These are phyloP conservation scores for Scrobipalpa costella DNA, from an alignment of 2,888 invertebrate species.

Conservation along the genomic window DNA sequence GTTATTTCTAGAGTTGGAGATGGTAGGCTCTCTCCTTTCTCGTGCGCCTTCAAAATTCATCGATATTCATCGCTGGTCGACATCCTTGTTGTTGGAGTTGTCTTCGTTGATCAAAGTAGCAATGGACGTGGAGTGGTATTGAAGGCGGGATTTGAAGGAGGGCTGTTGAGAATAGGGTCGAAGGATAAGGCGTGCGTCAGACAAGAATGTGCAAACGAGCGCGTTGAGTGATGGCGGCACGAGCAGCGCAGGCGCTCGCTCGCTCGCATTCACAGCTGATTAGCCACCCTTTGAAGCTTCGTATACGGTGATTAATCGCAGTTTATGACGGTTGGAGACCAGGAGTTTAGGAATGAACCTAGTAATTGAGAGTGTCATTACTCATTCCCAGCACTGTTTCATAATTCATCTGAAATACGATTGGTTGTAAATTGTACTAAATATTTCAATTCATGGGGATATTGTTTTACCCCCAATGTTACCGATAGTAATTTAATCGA, in stretches of 20 bases:
- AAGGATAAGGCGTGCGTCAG: slow-evolving; percentile 57
- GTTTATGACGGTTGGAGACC: slow-evolving; percentile 68
- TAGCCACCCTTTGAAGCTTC: slow-evolving; percentile 71
- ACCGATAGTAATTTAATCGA: too few species aligned
- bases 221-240: slow-evolving; percentile 60
- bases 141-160: background rate
- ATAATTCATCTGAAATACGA: background rate
- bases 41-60: background rate
- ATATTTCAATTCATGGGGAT: too few species aligned
- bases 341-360: slow-evolving; percentile 35
- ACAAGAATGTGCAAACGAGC: slow-evolving; percentile 67
- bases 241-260: slow-evolving; percentile 47
- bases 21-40: background rate
- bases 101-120: background rate
- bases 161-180: slow-evolving; percentile 40
- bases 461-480: too few species aligned
- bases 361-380: background rate
- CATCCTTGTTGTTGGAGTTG: background rate
- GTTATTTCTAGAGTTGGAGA: slow-evolving; percentile 44
- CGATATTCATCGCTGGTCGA: background rate
- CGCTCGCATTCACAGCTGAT: slow-evolving; percentile 72
- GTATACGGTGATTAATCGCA: slow-evolving; percentile 72
- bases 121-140: background rate
- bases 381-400: background rate
- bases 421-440: background rate